Percentiles rank a stretch among this genome's conserved stretches.
phyloP scores from a whole-genome alignment of 2,113 vertebrate species.

The Addax nasomaculatus region DNA sequence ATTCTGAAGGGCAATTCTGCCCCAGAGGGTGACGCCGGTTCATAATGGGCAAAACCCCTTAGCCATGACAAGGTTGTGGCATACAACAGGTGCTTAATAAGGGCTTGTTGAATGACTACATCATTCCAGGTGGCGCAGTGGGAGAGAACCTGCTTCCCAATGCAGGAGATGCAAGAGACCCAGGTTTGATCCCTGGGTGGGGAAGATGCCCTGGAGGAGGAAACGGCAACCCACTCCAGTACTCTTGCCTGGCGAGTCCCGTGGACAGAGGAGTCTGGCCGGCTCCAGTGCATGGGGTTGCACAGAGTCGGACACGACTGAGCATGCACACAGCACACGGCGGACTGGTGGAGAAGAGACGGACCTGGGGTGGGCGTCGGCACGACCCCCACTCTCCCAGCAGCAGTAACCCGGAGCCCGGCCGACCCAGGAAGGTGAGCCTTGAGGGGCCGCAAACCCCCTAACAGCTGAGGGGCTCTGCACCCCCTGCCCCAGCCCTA shows the following conservation, averaged over 20 bases:
- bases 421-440: not conserved
- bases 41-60: not conserved
- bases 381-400: rapidly evolving
- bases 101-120: not conserved
- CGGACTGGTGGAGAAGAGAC: rapidly evolving
- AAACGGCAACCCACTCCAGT: not conserved
- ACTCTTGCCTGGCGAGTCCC: not conserved
- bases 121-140: not conserved
- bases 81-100: not conserved
- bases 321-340: not conserved
- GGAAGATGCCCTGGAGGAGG: not conserved
- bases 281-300: not conserved
- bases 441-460: no score
- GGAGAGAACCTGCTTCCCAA: not conserved
- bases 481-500: not conserved
- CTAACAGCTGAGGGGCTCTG: no score
- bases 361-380: rapidly evolving
- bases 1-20: not conserved
- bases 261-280: not conserved
- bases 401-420: not conserved
- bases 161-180: not conserved
- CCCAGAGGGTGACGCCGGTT: not conserved
- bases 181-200: not conserved
- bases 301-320: not conserved
- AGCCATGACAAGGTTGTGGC: not conserved